Percentiles rank a stretch among this genome's conserved stretches.
Evolutionary conservation across 2,113 vertebrate species (phyloP).

Genomic region (Dipodomys spectabilis): DNA sequence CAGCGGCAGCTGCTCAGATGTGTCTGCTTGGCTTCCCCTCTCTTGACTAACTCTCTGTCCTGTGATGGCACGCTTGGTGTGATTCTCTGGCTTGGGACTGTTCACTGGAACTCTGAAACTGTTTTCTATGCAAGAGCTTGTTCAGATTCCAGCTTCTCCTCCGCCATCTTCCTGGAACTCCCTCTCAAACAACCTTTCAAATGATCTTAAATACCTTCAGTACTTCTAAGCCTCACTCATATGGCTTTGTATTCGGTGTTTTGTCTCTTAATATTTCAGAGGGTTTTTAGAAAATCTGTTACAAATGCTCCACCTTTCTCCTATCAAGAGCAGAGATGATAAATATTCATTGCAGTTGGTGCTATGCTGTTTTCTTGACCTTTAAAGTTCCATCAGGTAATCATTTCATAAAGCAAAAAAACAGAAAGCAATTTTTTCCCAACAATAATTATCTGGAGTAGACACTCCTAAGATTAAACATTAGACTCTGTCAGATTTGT

Average conservation of each 20-base stretch:
- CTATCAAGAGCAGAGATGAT: neutral
- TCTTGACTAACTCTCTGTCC: no score
- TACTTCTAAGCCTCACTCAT: neutral
- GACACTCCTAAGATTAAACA: neutral
- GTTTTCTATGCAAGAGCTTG: no score
- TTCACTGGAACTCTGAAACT: no score
- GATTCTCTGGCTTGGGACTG: no score
- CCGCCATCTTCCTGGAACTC: no score
- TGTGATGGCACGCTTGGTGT: no score
- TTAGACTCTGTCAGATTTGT: neutral
- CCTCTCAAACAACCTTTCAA: neutral
- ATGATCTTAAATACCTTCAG: neutral
- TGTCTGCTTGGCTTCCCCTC: no score
- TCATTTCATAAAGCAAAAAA: conserved; percentile 17
- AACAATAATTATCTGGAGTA: neutral
- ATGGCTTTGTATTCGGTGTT: neutral
- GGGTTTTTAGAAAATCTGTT: neutral
- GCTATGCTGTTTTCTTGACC: neutral
- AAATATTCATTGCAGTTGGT: neutral
- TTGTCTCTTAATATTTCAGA: neutral
- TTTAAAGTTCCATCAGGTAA: neutral
- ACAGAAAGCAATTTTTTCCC: neutral
- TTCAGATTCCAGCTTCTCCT: no score
- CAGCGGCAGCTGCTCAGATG: no score
- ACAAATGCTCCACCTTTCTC: neutral